Evolutionary conservation across 1,140 invertebrate genomes (phyloP).

Genomic region (Drosophila littoralis): DNA sequence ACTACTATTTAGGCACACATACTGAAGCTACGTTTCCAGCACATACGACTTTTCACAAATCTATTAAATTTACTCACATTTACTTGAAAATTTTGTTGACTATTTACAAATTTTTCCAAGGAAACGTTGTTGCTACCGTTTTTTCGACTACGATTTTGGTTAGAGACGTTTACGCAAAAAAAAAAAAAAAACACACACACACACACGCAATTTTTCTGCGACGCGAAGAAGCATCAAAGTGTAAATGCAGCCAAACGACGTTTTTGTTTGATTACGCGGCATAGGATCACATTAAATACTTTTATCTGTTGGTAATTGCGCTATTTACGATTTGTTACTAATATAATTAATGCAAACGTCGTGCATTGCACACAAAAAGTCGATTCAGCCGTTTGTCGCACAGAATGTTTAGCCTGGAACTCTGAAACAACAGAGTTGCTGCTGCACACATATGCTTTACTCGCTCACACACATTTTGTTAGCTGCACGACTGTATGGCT

Average conservation of each 20-base stretch:
- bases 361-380: slow-evolving; percentile 73
- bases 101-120: slow-evolving; percentile 82
- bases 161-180: slow-evolving; percentile 64
- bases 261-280: neutral
- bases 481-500: slow-evolving; percentile 35
- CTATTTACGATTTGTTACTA: slow-evolving; percentile 61
- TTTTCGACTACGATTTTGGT: slow-evolving; percentile 51
- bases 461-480: slow-evolving; percentile 57
- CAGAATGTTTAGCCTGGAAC: slow-evolving; percentile 78
- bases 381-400: slow-evolving; percentile 66
- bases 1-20: slow-evolving; percentile 38
- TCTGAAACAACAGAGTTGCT: slow-evolving; percentile 72
- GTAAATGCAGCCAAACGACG: slow-evolving; percentile 20
- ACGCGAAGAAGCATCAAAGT: slow-evolving; percentile 24
- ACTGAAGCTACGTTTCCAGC: slow-evolving; percentile 7
- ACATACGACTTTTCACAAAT: slow-evolving; percentile 27
- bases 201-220: slow-evolving; percentile 34
- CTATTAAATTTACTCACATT: slow-evolving; percentile 45
- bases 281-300: slow-evolving; percentile 2
- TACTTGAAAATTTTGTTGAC: slow-evolving; percentile 79
- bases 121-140: slow-evolving; percentile 78
- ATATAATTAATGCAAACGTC: slow-evolving; percentile 67
- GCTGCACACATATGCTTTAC: slow-evolving; percentile 42
- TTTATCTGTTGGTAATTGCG: slow-evolving; percentile 34
- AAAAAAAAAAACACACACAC: slow-evolving; percentile 44